Evolutionary conservation across 2,113 vertebrate genomes (phyloP).

Genomic region (Stegastes partitus): DNA sequence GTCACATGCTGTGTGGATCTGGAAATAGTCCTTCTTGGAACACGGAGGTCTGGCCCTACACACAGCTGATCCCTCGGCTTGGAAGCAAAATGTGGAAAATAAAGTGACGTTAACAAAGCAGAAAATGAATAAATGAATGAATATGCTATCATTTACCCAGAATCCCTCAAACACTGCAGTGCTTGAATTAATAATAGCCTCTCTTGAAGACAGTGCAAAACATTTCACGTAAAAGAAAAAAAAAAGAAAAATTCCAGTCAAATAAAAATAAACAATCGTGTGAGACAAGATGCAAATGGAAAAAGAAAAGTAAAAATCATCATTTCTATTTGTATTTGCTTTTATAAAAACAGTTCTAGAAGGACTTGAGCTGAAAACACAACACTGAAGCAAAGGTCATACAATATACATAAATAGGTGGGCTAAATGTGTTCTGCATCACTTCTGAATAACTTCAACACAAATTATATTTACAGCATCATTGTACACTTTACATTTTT

Average conservation of each 20-base stretch:
- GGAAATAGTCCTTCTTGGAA: constrained; percentile 93
- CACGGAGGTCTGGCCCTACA: constrained; percentile 90
- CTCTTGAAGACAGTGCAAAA: background rate
- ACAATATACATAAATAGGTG: constrained; percentile 42
- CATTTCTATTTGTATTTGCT: background rate
- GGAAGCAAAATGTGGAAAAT: background rate
- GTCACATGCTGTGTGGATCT: constrained; percentile 94
- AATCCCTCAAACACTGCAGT: background rate
- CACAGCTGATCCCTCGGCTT: constrained; percentile 90
- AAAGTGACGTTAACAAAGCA: background rate
- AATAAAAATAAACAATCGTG: background rate
- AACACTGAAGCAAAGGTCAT: background rate
- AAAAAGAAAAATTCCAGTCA: background rate
- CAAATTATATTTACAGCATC: background rate
- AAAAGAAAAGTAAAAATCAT: background rate
- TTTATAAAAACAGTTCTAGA: background rate
- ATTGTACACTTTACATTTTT: background rate
- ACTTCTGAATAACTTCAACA: background rate
- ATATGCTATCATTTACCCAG: background rate
- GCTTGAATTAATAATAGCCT: background rate
- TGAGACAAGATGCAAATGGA: background rate
- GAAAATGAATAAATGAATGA: background rate
- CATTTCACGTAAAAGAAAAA: background rate
- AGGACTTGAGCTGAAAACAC: background rate
- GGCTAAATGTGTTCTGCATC: constrained; percentile 6